phyloP scores from a whole-genome alignment of 30 jellyfish, hydroid and myxozoan genomes.

The Morbakka virulenta region DNA sequence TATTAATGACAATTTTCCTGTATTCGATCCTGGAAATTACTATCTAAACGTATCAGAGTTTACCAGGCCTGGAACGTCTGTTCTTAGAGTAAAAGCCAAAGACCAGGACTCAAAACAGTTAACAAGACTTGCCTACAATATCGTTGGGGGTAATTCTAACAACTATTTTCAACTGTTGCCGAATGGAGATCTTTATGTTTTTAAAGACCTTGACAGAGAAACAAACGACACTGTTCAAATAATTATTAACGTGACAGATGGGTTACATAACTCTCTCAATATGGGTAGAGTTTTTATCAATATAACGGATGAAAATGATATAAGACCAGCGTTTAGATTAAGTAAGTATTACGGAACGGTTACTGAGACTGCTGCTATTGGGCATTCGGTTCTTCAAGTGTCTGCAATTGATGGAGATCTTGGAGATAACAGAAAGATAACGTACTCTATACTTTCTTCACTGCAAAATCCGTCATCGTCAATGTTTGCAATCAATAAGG shows the following conservation, averaged over 20 bases:
- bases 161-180: conserved; percentile 46
- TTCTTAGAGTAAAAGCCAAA: conserved; percentile 21
- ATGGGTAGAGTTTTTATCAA: background rate
- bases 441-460: conserved; percentile 47
- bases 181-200: conserved; percentile 61
- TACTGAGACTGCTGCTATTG: conserved; percentile 36
- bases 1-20: conserved; percentile 64
- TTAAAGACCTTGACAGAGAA: conserved; percentile 60
- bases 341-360: conserved; percentile 12
- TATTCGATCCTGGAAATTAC: conserved; percentile 45
- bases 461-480: conserved; percentile 38
- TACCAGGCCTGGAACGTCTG: conserved; percentile 49
- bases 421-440: conserved; percentile 55
- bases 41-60: conserved; percentile 44
- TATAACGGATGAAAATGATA: conserved; percentile 5
- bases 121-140: conserved; percentile 49
- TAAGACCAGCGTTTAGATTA: conserved; percentile 57
- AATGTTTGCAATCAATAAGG: conserved; percentile 48
- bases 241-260: conserved; percentile 54
- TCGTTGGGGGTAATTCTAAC: conserved; percentile 54
- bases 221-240: conserved; percentile 31
- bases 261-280: background rate
- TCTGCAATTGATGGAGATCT: conserved; percentile 71
- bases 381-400: conserved; percentile 27
- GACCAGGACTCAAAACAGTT: conserved; percentile 56